Evolutionary conservation across 2,797 vertebrate species (phyloP).

Genomic region (Acanthopagrus latus): DNA sequence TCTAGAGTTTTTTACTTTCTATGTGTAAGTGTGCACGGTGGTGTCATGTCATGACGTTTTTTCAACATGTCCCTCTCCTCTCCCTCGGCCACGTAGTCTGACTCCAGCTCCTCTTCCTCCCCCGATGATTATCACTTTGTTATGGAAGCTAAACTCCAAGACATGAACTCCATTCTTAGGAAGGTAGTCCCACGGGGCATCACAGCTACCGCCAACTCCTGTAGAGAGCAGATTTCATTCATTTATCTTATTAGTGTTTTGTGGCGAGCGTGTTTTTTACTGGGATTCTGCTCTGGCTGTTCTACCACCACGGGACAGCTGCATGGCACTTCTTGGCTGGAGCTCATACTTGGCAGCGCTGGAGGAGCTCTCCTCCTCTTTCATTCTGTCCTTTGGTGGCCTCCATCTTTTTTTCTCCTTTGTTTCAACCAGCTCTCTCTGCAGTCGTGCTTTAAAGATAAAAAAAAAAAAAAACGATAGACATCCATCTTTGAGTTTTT

Average conservation of each 20-base stretch:
- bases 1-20: slow-evolving; percentile 43
- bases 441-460: slow-evolving; percentile 66
- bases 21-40: slow-evolving; percentile 58
- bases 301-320: slow-evolving; percentile 64
- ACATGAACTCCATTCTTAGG: slow-evolving; percentile 98
- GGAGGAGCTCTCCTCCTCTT: slow-evolving; percentile 69
- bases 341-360: slow-evolving; percentile 71
- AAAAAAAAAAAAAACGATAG: slow-evolving; percentile 84
- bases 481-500: slow-evolving; percentile 90
- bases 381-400: slow-evolving; percentile 69
- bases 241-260: slow-evolving; percentile 80
- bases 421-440: slow-evolving; percentile 57
- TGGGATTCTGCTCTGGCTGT: slow-evolving; percentile 73
- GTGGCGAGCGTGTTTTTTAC: slow-evolving; percentile 65
- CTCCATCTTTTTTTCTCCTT: slow-evolving; percentile 53
- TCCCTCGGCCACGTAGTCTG: slow-evolving; percentile 92
- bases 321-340: slow-evolving; percentile 79
- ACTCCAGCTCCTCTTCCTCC: slow-evolving; percentile 96
- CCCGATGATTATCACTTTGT: slow-evolving; percentile 98
- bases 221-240: slow-evolving; percentile 82
- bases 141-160: slow-evolving; percentile 99
- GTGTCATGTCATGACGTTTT: slow-evolving; percentile 91
- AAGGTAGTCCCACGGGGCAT: slow-evolving; percentile 95
- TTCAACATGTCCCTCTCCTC: slow-evolving; percentile 93
- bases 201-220: slow-evolving; percentile 86